Conservation (phyloP, 2,797 vertebrate genomes). For the Acipenser transmontanus region DNA sequence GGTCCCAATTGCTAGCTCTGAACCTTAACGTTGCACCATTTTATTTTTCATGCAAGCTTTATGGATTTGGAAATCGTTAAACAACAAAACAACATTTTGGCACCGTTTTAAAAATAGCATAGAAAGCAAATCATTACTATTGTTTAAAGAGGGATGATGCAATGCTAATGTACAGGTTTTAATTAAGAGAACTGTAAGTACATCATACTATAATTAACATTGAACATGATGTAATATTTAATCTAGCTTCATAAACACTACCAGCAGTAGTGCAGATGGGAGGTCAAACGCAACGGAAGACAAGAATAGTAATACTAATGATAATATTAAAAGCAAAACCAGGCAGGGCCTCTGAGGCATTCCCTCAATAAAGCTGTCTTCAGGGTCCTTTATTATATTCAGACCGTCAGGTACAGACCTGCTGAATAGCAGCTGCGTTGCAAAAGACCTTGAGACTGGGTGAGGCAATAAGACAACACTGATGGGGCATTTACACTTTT, state of each 20-base stretch:
- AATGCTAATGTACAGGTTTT: conserved; percentile 9
- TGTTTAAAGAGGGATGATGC: conserved; percentile 7
- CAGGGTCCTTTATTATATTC: no score
- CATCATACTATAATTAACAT: conserved; percentile 12
- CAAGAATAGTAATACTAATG: neutral
- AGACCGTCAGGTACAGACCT: no score
- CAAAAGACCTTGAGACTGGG: no score
- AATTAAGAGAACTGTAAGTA: conserved; percentile 14
- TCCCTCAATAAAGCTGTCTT: no score
- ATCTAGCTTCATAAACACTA: conserved; percentile 10
- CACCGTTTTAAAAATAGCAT: neutral
- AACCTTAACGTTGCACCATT: neutral
- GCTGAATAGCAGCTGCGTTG: no score
- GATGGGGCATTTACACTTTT: no score
- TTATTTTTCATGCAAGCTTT: conserved; percentile 4
- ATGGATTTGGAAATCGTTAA: conserved; percentile 4
- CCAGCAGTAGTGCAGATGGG: neutral
- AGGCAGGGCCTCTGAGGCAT: no score
- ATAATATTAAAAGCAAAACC: no score
- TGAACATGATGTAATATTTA: conserved; percentile 9
- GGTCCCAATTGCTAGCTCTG: neutral
- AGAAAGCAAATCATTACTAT: neutral
- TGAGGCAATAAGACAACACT: no score
- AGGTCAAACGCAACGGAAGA: conserved; percentile 7
- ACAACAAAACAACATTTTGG: neutral